Evolutionary conservation across 1,140 invertebrate species (phyloP).

Genomic region (Musca domestica): DNA sequence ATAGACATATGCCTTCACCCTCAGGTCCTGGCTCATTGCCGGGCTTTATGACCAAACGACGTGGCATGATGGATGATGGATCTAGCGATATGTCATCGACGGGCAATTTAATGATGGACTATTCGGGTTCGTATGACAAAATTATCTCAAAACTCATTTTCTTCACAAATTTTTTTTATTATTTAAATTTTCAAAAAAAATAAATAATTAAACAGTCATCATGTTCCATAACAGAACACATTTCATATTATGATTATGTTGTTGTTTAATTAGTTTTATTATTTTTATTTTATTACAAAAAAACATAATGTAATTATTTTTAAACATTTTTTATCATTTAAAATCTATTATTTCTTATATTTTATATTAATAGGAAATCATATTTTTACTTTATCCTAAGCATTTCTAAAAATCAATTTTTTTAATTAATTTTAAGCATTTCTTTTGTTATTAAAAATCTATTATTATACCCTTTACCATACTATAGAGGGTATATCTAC

Average conservation of each 20-base stretch:
- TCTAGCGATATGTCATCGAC: slow-evolving; percentile 82
- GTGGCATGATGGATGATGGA: slow-evolving; percentile 72
- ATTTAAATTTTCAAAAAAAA: background rate
- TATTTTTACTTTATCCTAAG: too few relatives aligned
- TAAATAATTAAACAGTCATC: background rate
- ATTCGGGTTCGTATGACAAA: slow-evolving; percentile 66
- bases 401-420: too few relatives aligned
- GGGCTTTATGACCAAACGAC: slow-evolving; percentile 75
- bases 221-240: background rate
- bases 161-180: too few relatives aligned
- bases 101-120: slow-evolving; percentile 80
- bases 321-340: too few relatives aligned
- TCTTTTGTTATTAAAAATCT: too few relatives aligned
- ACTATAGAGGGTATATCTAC: too few relatives aligned
- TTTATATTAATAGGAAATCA: too few relatives aligned
- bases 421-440: too few relatives aligned
- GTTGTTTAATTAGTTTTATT: slow-evolving; percentile 12
- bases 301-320: too few relatives aligned
- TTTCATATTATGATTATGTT: slow-evolving; percentile 6
- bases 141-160: background rate
- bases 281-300: background rate
- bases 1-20: slow-evolving; percentile 69
- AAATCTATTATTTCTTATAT: too few relatives aligned
- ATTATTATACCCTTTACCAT: too few relatives aligned
- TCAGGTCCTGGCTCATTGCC: slow-evolving; percentile 79